Evolutionary conservation across 2,797 vertebrate genomes (phyloP).

Genomic region (Sebastes diploproa): DNA sequence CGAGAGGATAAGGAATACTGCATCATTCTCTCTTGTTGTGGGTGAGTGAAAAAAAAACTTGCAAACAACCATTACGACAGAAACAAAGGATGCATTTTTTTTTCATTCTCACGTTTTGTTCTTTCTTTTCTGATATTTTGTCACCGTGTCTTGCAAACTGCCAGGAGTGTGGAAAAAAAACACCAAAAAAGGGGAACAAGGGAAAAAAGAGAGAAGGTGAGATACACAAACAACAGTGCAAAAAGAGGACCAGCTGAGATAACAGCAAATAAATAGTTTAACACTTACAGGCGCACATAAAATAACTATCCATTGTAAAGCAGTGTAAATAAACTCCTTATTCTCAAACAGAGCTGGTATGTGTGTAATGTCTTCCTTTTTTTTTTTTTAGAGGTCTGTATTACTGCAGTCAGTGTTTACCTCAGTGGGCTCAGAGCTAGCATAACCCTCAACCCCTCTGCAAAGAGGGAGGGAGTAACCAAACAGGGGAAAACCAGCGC

Average conservation of each 20-base stretch:
- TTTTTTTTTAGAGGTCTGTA: slow-evolving; percentile 21
- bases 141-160: slow-evolving; percentile 99
- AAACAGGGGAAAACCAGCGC: slow-evolving; percentile 50
- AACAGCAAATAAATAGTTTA: slow-evolving; percentile 43
- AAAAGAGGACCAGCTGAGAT: slow-evolving; percentile 46
- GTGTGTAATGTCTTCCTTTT: slow-evolving; percentile 34
- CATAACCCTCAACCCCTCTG: slow-evolving; percentile 58
- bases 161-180: slow-evolving; percentile 58
- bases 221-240: slow-evolving; percentile 47
- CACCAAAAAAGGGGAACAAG: slow-evolving; percentile 26
- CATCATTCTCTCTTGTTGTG: slow-evolving; percentile 63
- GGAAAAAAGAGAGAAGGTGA: slow-evolving; percentile 53
- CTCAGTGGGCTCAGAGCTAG: slow-evolving; percentile 53
- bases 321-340: slow-evolving; percentile 28
- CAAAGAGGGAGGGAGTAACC: slow-evolving; percentile 57
- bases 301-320: slow-evolving; percentile 45
- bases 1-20: slow-evolving; percentile 63
- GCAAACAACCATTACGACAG: slow-evolving; percentile 39
- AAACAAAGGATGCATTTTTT: slow-evolving; percentile 61
- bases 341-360: slow-evolving; percentile 42
- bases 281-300: slow-evolving; percentile 21
- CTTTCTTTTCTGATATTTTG: slow-evolving; percentile 99
- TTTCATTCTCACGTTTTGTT: slow-evolving; percentile 96
- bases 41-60: slow-evolving; percentile 26
- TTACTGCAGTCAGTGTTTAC: slow-evolving; percentile 68